Percentiles rank a stretch among this genome's conserved stretches.
Evolutionary conservation across 2,797 vertebrate genomes (phyloP).

Genomic region (Enteromius thamalakanensis): DNA sequence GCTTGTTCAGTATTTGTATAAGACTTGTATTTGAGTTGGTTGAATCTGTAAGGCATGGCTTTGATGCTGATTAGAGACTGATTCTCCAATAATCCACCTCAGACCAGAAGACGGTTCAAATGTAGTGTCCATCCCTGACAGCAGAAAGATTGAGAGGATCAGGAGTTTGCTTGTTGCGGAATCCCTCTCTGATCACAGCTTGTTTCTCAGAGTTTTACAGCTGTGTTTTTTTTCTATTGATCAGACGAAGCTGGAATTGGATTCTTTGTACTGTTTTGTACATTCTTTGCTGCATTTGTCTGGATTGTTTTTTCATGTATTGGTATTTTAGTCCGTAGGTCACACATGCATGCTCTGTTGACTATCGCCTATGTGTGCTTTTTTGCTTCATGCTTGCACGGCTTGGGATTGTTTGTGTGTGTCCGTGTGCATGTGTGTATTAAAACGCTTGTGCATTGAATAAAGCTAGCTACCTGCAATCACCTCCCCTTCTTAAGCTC

Average conservation of each 20-base stretch:
- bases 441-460: background rate
- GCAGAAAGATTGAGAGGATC: slow-evolving; percentile 25
- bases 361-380: slow-evolving; percentile 32
- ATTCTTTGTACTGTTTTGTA: slow-evolving; percentile 28
- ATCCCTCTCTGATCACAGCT: slow-evolving; percentile 39
- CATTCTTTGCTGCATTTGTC: slow-evolving; percentile 36
- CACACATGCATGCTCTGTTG: slow-evolving; percentile 51
- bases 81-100: slow-evolving; percentile 18
- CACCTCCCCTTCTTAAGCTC: background rate
- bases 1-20: background rate
- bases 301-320: slow-evolving; percentile 27
- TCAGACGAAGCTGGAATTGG: slow-evolving; percentile 33
- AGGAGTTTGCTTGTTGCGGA: slow-evolving; percentile 12
- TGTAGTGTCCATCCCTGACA: background rate
- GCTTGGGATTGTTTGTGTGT: slow-evolving; percentile 7
- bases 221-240: slow-evolving; percentile 42
- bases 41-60: background rate
- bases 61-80: slow-evolving; percentile 9
- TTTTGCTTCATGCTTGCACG: slow-evolving; percentile 23
- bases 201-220: slow-evolving; percentile 23
- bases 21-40: slow-evolving; percentile 6
- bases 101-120: background rate
- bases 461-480: slow-evolving; percentile 43
- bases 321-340: slow-evolving; percentile 21
- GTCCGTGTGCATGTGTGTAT: slow-evolving; percentile 1